These are phyloP conservation scores for Neoniphon sammara DNA, from an alignment of 2,797 vertebrate species.

Conservation along the genomic window DNA sequence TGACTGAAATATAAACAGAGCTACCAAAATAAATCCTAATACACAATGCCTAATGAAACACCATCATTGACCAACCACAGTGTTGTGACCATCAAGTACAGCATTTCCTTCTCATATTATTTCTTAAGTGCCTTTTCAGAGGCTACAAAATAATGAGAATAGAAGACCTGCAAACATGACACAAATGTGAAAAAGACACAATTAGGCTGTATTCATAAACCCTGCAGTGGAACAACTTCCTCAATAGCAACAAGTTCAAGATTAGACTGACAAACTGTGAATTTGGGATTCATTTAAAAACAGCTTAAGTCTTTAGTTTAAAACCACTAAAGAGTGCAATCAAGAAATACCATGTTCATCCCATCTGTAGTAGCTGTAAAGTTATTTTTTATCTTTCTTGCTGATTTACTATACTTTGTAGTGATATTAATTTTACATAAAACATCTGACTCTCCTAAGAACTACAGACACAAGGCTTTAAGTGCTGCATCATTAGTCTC, in stretches of 20 bases:
- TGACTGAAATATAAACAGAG: constrained; percentile 68
- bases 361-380: no score
- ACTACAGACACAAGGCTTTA: constrained; percentile 23
- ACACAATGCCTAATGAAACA: constrained; percentile 57
- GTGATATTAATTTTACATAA: constrained; percentile 17
- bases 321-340: neutral
- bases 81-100: constrained; percentile 20
- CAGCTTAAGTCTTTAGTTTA: neutral
- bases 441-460: no score
- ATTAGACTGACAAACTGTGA: no score
- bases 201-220: neutral
- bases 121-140: neutral
- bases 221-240: neutral
- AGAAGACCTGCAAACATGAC: neutral
- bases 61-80: constrained; percentile 47
- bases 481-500: constrained; percentile 40
- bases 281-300: neutral
- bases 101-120: constrained; percentile 14
- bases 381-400: neutral
- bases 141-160: neutral
- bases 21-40: constrained; percentile 68
- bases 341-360: neutral
- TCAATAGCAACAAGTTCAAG: neutral
- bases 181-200: neutral
- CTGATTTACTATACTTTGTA: constrained; percentile 6